Evolutionary conservation across 2,113 vertebrate genomes (phyloP).

Genomic region (Diphyllodes magnificus): DNA sequence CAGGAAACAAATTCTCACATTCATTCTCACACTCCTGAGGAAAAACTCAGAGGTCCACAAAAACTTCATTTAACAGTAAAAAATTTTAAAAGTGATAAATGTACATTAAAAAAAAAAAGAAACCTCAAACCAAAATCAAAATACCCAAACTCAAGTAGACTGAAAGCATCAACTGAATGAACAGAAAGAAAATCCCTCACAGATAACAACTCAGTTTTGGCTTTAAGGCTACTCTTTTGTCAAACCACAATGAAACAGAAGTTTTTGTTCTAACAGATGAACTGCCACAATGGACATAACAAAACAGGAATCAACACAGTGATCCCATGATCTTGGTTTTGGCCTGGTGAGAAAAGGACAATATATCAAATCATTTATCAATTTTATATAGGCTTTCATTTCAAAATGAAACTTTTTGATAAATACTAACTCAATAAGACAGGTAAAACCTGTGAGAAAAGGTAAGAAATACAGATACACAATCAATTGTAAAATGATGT

Average conservation of each 20-base stretch:
- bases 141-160: not conserved
- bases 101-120: not conserved
- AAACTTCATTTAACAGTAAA: not conserved
- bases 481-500: accelerated
- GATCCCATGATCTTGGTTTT: not conserved
- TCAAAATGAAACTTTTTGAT: not conserved
- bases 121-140: not conserved
- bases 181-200: not conserved
- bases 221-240: not conserved
- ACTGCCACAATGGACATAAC: not conserved
- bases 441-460: not conserved
- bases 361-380: not conserved
- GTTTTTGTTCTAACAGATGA: not conserved
- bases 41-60: not conserved
- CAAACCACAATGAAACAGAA: not conserved
- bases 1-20: not conserved
- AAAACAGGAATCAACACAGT: not conserved
- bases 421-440: not conserved
- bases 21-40: not conserved
- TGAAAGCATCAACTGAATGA: not conserved
- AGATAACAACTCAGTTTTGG: not conserved
- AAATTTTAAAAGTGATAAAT: not conserved
- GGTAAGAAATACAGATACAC: not conserved
- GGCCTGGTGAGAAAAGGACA: not conserved
- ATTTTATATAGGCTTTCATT: not conserved